Conservation (phyloP, 2,797 vertebrate species). For the Adelosebastes latens region DNA sequence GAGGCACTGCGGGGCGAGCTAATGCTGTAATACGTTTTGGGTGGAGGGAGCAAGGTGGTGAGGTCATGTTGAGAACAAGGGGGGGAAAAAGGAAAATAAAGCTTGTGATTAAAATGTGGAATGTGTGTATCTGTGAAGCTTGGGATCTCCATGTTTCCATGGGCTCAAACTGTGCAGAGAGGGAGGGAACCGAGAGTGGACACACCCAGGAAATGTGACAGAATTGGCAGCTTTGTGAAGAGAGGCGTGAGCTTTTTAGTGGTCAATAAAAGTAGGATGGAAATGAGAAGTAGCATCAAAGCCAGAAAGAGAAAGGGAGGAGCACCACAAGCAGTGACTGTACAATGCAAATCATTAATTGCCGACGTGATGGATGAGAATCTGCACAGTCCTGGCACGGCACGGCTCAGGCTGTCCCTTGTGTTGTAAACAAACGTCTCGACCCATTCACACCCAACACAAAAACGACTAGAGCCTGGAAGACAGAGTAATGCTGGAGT, state of each 20-base stretch:
- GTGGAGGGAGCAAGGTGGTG: slow-evolving; percentile 71
- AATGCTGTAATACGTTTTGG: slow-evolving; percentile 62
- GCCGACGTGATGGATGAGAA: slow-evolving; percentile 3
- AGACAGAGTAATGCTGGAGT: background rate
- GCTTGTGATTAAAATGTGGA: slow-evolving; percentile 60
- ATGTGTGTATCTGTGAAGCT: slow-evolving; percentile 58
- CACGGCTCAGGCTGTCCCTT: background rate
- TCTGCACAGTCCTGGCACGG: background rate
- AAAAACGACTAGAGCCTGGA: background rate
- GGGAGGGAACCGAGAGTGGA: slow-evolving; percentile 21
- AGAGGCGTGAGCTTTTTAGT: slow-evolving; percentile 30
- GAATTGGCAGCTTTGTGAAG: slow-evolving; percentile 17
- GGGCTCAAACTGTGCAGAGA: slow-evolving; percentile 33
- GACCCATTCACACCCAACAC: background rate
- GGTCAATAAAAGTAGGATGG: slow-evolving; percentile 39
- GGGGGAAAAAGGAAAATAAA: slow-evolving; percentile 46
- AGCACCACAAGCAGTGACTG: slow-evolving; percentile 2
- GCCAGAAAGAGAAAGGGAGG: slow-evolving; percentile 11
- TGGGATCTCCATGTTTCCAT: slow-evolving; percentile 53
- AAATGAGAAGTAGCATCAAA: slow-evolving; percentile 31
- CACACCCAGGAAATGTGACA: slow-evolving; percentile 63
- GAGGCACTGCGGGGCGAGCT: background rate
- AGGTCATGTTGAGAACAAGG: slow-evolving; percentile 69
- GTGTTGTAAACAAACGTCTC: background rate
- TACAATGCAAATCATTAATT: slow-evolving; percentile 22